Conservation (phyloP, 2,797 vertebrate genomes). For the Oreochromis grahami region DNA sequence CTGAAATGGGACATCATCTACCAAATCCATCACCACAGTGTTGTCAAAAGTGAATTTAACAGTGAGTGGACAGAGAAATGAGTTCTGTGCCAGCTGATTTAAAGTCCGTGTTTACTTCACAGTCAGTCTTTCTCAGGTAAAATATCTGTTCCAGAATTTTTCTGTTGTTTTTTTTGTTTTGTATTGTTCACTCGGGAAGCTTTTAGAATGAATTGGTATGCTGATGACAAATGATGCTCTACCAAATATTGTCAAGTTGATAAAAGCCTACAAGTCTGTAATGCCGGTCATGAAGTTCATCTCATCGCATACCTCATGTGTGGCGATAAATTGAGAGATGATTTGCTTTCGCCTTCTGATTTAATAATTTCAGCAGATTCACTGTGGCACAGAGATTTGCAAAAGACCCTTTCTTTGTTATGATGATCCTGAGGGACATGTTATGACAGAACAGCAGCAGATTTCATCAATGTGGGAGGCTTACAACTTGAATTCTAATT, state of each 20-base stretch:
- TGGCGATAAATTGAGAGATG: neutral
- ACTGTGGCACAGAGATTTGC: neutral
- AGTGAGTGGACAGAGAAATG: conserved; percentile 13
- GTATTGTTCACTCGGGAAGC: neutral
- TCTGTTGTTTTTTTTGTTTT: neutral
- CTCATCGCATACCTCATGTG: neutral
- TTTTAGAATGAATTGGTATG: neutral
- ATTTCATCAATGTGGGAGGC: neutral
- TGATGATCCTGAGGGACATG: neutral
- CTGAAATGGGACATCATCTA: conserved; percentile 5
- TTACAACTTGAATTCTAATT: neutral
- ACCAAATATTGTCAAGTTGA: neutral
- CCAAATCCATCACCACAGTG: neutral
- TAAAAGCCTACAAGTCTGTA: neutral
- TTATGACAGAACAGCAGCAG: neutral
- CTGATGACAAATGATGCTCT: neutral
- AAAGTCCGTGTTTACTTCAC: conserved; percentile 6
- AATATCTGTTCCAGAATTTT: neutral
- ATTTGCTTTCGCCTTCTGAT: neutral
- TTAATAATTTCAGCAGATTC: neutral
- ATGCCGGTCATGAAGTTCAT: neutral
- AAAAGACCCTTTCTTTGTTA: neutral
- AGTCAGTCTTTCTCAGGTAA: neutral
- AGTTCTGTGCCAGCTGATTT: conserved; percentile 3
- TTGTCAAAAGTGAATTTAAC: conserved; percentile 8